These are phyloP conservation scores for Siniperca chuatsi DNA, from an alignment of 2,113 vertebrate species.

Conservation along the genomic window DNA sequence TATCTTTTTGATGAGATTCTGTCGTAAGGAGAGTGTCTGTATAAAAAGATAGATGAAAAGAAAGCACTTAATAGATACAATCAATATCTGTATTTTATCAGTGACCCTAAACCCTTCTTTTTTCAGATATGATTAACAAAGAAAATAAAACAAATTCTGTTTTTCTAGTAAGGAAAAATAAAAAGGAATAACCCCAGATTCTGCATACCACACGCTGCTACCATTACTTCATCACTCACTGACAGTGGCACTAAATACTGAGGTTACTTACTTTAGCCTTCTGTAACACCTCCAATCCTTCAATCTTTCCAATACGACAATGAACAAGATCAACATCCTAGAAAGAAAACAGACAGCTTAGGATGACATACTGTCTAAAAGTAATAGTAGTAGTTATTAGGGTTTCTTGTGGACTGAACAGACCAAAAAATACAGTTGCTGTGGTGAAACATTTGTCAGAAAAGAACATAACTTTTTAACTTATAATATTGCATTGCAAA, in stretches of 20 bases:
- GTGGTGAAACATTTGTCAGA: background rate
- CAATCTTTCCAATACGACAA: slow-evolving; percentile 96
- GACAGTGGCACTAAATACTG: background rate
- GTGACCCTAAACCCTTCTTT: background rate
- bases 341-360: slow-evolving; percentile 44
- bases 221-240: background rate
- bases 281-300: slow-evolving; percentile 94
- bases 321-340: slow-evolving; percentile 98
- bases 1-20: slow-evolving; percentile 96
- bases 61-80: background rate
- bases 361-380: background rate
- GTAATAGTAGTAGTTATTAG: background rate
- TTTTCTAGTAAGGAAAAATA: background rate
- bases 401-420: background rate
- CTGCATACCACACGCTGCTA: background rate
- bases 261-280: slow-evolving; percentile 92
- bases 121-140: background rate
- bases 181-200: background rate
- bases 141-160: background rate
- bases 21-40: slow-evolving; percentile 95
- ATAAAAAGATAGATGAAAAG: slow-evolving; percentile 20
- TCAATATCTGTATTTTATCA: background rate
- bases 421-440: background rate
- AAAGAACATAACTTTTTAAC: background rate
- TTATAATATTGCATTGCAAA: background rate